Conservation (phyloP, 2,113 vertebrate species). For the Muscicapa adusta region DNA sequence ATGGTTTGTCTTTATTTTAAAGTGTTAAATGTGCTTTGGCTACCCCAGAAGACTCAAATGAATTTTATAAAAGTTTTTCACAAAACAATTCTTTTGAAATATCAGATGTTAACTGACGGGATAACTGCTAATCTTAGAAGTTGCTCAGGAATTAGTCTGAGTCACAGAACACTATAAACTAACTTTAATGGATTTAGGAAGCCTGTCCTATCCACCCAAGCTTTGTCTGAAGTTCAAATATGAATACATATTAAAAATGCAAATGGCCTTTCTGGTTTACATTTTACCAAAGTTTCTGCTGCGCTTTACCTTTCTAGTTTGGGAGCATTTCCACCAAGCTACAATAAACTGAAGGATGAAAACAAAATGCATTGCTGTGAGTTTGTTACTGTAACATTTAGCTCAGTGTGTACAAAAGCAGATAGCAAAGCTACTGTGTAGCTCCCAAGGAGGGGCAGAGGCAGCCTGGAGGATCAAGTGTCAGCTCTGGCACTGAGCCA, state of each 20-base stretch:
- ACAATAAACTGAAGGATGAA: background rate
- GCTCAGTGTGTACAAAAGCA: background rate
- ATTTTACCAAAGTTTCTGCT: background rate
- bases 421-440: accelerated
- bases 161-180: background rate
- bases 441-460: background rate
- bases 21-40: background rate
- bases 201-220: background rate
- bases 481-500: background rate
- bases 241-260: background rate
- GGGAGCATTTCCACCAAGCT: background rate
- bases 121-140: background rate
- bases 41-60: background rate
- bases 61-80: background rate
- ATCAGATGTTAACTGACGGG: background rate
- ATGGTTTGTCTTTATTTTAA: background rate
- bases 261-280: background rate
- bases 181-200: background rate
- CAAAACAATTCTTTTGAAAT: background rate
- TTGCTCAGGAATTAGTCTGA: background rate
- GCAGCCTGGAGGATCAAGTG: accelerated
- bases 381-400: no score
- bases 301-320: background rate
- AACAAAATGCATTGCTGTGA: background rate
- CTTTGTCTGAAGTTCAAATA: background rate